A percentile compares a stretch with the other conserved stretches of the same genome.
Evolutionary conservation across 2,113 vertebrate species (phyloP).

Genomic region (Siniperca chuatsi): DNA sequence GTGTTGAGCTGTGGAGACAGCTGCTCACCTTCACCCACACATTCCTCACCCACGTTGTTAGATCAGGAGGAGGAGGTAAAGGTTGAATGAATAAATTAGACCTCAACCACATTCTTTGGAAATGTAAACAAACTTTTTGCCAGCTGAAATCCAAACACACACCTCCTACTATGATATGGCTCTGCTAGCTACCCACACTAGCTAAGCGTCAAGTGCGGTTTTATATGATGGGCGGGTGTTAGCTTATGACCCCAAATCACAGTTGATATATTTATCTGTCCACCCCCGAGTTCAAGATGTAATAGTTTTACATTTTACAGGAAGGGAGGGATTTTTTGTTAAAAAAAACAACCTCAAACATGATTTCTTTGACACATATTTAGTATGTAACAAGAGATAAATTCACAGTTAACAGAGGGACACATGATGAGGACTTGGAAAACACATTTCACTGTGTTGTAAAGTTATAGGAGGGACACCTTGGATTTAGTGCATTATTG

Average conservation of each 20-base stretch:
- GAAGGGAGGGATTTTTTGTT: too few relatives aligned
- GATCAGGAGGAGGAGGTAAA: too few relatives aligned
- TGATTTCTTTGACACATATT: background rate
- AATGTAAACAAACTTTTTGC: background rate
- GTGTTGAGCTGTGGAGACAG: too few relatives aligned
- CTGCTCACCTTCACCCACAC: too few relatives aligned
- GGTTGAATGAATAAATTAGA: background rate
- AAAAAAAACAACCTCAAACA: too few relatives aligned
- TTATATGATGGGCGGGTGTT: background rate
- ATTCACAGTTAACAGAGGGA: background rate
- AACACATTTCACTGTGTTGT: background rate
- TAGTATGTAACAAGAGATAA: too few relatives aligned
- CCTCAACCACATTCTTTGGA: background rate
- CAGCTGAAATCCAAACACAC: background rate
- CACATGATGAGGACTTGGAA: background rate
- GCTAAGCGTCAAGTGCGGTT: background rate
- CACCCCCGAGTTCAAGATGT: too few relatives aligned
- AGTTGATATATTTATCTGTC: too few relatives aligned
- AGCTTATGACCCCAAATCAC: too few relatives aligned
- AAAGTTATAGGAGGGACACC: background rate
- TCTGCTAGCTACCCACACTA: background rate
- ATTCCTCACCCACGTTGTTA: too few relatives aligned
- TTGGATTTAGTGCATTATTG: background rate
- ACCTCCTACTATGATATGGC: background rate
- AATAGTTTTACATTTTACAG: too few relatives aligned